Percentiles rank a stretch among this genome's conserved stretches.
These are phyloP conservation scores for Drosophila fulvimacula DNA, from an alignment of 2,888 invertebrate species.

Conservation along the genomic window DNA sequence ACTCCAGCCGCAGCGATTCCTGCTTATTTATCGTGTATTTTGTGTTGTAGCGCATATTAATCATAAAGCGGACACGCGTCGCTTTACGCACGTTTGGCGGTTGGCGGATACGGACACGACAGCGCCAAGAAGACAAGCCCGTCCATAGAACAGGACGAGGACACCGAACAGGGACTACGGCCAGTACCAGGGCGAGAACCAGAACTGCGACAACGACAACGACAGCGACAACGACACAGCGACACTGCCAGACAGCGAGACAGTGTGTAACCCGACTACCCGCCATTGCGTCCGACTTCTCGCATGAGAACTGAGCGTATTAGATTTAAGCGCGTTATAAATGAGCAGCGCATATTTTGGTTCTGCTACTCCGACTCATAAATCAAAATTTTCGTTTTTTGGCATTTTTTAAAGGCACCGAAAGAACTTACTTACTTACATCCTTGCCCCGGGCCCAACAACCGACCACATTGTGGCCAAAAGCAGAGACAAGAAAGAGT, in stretches of 20 bases:
- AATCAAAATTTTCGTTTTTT: constrained; percentile 77
- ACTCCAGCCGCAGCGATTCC: constrained; percentile 17
- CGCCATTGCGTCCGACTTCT: constrained; percentile 33
- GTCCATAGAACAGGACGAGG: constrained; percentile 15
- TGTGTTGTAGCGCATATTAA: constrained; percentile 79
- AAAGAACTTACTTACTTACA: constrained; percentile 49
- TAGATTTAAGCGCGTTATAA: constrained; percentile 80
- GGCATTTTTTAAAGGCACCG: constrained; percentile 69
- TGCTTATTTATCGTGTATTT: constrained; percentile 73
- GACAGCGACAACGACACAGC: constrained; percentile 4
- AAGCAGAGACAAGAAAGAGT: background rate
- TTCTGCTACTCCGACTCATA: constrained; percentile 66
- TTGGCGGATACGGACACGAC: constrained; percentile 66
- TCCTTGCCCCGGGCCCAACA: constrained; percentile 22
- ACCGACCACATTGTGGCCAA: constrained; percentile 13
- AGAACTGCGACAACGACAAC: constrained; percentile 1
- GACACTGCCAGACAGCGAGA: constrained; percentile 32
- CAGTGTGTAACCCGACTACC: constrained; percentile 54
- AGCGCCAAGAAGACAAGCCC: constrained; percentile 65
- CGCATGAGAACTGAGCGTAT: constrained; percentile 70
- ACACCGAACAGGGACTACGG: constrained; percentile 3
- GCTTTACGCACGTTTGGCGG: constrained; percentile 79
- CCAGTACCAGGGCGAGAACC: constrained; percentile 3
- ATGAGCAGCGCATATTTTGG: constrained; percentile 75
- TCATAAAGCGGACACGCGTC: constrained; percentile 80